Evolutionary conservation across 1,140 invertebrate genomes (phyloP), one percentile per base, ranked within the genome.

Genomic region (Trissolcus basalis): DNA sequence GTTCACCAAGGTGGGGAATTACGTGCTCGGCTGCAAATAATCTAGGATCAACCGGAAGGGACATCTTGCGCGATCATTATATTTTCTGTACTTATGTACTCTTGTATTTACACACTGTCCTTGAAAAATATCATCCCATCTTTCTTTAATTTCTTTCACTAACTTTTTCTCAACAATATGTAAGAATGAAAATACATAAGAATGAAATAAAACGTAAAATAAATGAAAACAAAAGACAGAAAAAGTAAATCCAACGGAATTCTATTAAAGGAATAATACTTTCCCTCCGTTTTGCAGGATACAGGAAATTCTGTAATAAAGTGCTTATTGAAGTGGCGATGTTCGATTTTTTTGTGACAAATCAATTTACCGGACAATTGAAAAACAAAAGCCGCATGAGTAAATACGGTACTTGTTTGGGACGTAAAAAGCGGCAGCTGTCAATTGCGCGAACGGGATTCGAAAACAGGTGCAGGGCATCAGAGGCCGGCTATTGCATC

Each of bases 31-130:
- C 49, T 49, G 59, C 41, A 19, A 65, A 64, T 69, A 69, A 64
- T 75, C 64, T 68, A 36, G 51, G 16, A 64, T 75, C 72, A 51
- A 68, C 72, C 58, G 72, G 72, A 69, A 75, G 49, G 64, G 63
- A 69, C 63, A 47, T 74, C 70, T 74, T 74, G 61, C 64, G 58
- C 58, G 45, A 61, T 71, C 54, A 14, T 56, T 43, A 49, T 56
- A 48, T 59, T 49, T 51, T 35, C 36, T 39, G n/a, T 9, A 39
- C 51, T 50, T 58, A 48, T 45, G 61, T 63, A 43, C 35, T 16
- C 51, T 50, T 70, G 44, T 33, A 53, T 36, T 35, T 15, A 43
- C 9, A 32, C 13, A 58, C 59, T 60, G 43, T 56, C 58, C 67
- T 70, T 70, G 67, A 49, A 35, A 13, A 12, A 51, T 58, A 43